Base-by-base conservation (phyloP, 2,113 vertebrate species). In the Carettochelys insculpta region DNA sequence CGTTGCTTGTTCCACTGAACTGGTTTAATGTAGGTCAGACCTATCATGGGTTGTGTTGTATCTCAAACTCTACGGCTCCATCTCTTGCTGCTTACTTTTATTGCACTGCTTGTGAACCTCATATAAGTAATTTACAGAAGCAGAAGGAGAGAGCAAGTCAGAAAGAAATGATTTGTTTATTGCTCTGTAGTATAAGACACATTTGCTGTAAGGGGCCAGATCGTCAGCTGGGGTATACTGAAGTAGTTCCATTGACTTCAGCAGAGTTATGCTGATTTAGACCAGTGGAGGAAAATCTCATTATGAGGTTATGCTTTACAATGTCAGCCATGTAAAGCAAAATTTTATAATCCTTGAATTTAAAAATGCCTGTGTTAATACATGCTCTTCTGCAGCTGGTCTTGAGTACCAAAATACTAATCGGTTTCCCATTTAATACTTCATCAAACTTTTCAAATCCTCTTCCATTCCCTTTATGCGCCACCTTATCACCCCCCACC, bases 41-140 rank as follows among this genome's bases (percentile, higher is more conserved):
- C 77, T 77, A 80, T 56, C 52, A 58, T 38, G 78, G 94, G 82
- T 89, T 85, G 41, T 80, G 90, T 14, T 78, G 43, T 89, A 94
- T 95, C 94, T 93, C 89, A 92, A 90, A 90, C 85, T 73, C 54
- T 82, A 90, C 79, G 71, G 86, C 48, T 93, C 84, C 25, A 24
- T 90, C 71, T 92, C 87, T 92, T 88, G 76, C 89, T 95, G 85
- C 88, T 95, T 95, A 86, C 85, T 92, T 94, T 65, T 56, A 81
- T 56, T 86, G 76, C 79, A 78, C 73, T 89, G 54, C 50, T 90
- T 58, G 81, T 81, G 85, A 92, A 89, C 41, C 25, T 83, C 83
- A 80, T 88, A 77, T 73, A 34, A 94, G 61, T 90, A 86, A 95
- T 95, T 89, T 94, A 94, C 85, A 85, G 79, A n/a, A 82, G 43